These are phyloP conservation scores for Hoplias malabaricus DNA, from an alignment of 2,113 vertebrate species.

Conservation along the genomic window DNA sequence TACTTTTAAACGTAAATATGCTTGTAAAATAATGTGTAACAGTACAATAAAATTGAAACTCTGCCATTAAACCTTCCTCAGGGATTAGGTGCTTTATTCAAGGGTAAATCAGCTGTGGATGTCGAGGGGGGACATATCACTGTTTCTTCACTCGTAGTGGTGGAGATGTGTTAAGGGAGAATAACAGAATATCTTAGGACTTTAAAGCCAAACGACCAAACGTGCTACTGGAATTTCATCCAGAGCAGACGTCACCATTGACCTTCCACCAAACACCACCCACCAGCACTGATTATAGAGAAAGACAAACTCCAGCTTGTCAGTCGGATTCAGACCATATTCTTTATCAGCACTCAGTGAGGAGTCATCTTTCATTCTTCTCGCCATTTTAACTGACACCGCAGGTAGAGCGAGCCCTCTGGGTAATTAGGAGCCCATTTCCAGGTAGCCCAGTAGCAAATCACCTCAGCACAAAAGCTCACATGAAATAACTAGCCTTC, in stretches of 20 bases:
- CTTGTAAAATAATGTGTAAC: no score
- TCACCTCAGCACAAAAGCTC: slow-evolving; percentile 42
- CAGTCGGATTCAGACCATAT: slow-evolving; percentile 20
- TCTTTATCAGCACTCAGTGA: slow-evolving; percentile 4
- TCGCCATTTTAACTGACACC: slow-evolving; percentile 26
- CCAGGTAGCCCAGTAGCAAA: slow-evolving; percentile 50
- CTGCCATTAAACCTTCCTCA: no score
- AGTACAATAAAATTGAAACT: no score
- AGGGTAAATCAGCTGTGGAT: no score
- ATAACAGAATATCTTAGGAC: not conserved
- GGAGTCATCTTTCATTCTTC: slow-evolving; percentile 6
- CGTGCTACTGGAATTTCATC: not conserved
- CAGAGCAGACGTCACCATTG: not conserved
- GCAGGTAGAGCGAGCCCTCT: slow-evolving; percentile 39
- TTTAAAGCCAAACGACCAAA: not conserved
- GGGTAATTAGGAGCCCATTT: slow-evolving; percentile 51
- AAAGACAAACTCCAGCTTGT: slow-evolving; percentile 12
- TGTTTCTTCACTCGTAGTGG: no score
- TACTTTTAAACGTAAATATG: no score
- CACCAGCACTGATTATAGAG: slow-evolving; percentile 17
- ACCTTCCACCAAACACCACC: not conserved
- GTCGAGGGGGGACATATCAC: no score
- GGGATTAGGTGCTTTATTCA: no score
- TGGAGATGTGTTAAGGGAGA: not conserved
- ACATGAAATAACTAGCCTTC: slow-evolving; percentile 51